Conservation (phyloP, 2,888 invertebrate genomes). For the Chromoteleia sp. region DNA sequence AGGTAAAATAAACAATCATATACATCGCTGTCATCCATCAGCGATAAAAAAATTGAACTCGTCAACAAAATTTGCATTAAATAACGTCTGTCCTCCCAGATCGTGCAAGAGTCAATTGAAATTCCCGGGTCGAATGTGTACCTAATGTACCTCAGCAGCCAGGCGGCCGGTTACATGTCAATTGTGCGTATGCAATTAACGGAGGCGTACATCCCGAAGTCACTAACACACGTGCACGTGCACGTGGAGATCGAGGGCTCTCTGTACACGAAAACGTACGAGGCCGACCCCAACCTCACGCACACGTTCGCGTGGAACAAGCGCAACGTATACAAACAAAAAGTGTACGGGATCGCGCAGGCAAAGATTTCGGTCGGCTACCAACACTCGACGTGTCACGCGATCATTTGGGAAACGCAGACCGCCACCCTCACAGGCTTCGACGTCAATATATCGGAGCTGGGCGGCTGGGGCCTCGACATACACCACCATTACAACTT, state of each 20-base stretch:
- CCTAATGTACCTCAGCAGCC: constrained; percentile 97
- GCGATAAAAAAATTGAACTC: not conserved
- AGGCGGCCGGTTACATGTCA: constrained; percentile 97
- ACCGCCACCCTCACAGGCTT: constrained; percentile 97
- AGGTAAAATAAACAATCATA: constrained; percentile 86
- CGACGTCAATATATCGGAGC: constrained; percentile 98
- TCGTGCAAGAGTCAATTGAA: constrained; percentile 97
- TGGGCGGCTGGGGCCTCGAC: constrained; percentile 99
- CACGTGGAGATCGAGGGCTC: constrained; percentile 97
- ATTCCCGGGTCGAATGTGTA: constrained; percentile 97
- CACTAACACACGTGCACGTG: constrained; percentile 95
- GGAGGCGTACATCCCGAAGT: constrained; percentile 91
- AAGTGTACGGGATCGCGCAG: constrained; percentile 94
- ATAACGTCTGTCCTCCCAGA: constrained; percentile 86
- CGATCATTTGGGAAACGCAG: constrained; percentile 97
- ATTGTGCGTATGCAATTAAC: constrained; percentile 96
- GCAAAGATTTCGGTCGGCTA: constrained; percentile 93
- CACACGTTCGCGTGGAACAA: constrained; percentile 99
- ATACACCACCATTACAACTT: constrained; percentile 99
- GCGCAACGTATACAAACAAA: constrained; percentile 98
- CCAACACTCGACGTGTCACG: constrained; percentile 94
- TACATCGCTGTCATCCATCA: no score
- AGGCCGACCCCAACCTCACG: constrained; percentile 97
- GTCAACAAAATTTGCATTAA: constrained; percentile 60
- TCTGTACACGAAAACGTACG: constrained; percentile 95